Base-by-base conservation (phyloP, 1,140 invertebrate genomes). In the Monochamus saltuarius region DNA sequence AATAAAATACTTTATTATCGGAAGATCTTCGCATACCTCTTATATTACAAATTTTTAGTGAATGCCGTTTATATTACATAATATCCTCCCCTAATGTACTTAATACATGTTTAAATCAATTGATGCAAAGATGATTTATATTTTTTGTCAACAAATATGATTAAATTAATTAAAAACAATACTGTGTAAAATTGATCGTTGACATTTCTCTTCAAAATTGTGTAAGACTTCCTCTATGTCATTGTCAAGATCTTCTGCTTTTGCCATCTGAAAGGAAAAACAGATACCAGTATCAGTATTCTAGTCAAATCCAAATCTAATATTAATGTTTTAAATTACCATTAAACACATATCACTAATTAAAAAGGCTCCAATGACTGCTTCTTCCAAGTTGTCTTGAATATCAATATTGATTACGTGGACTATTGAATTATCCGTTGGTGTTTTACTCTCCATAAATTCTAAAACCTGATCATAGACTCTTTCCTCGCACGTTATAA, bases 331-430 rank as follows among this genome's bases (percentile, higher is more conserved):
- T 29, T 29, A 29, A 29, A 29, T 77, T 85, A 94, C 92, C 85
- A 92, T 86, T 47, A 87, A 87, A 47, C 95, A 91, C 76, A 99
- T 84, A 80, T 99, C 95, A 77, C 91, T 94, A 61, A 99, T 97
- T 59, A 98, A 81, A 81, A 99, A 97, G n/a, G 97, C 97, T 61
- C 98, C 98, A 73, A 99, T 90, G n/a, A 97, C 97, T 0, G 97
- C 97, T 77, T 99, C 98, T 81, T 99, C 97, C 61, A 99, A 95
- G 79, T 99, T 99, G 82, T 99, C 98, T 78, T 96, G 94, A 75
- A 99, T 98, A 74, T 99, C 97, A 67, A 99, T 91, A 78, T 99
- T 99, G 22, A 99, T 91, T 10, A 99, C 86, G 82, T 99, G 98
- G 1, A 94, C 94, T 7, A 92, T 89, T 53, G 90, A 87, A 78